These are phyloP conservation scores for silkworm (Bombyx mori) DNA, from an alignment of 1,140 invertebrate species.

Conservation along the genomic window DNA sequence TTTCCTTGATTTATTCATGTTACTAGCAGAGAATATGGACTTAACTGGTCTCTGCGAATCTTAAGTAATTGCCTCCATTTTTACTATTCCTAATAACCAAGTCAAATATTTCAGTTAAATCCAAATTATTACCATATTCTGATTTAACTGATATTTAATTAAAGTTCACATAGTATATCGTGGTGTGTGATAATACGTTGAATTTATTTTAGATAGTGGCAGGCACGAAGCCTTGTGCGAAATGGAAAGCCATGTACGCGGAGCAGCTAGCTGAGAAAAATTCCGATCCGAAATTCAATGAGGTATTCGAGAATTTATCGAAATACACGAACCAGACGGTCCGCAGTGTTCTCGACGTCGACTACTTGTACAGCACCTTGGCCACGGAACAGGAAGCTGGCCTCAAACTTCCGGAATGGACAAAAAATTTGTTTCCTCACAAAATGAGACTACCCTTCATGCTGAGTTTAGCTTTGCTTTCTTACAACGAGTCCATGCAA, in stretches of 20 bases:
- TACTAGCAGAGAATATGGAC: too few species aligned
- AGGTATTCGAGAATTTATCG: slow-evolving; percentile 77
- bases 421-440: slow-evolving; percentile 77
- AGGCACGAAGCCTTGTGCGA: slow-evolving; percentile 75
- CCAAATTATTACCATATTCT: too few species aligned
- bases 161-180: too few species aligned
- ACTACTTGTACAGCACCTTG: slow-evolving; percentile 82
- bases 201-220: slow-evolving; percentile 71
- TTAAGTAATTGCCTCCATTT: too few species aligned
- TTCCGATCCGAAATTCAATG: slow-evolving; percentile 69
- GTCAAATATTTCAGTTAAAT: too few species aligned
- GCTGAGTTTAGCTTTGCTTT: slow-evolving; percentile 78
- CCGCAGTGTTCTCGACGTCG: slow-evolving; percentile 76
- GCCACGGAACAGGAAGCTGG: slow-evolving; percentile 79
- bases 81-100: too few species aligned
- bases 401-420: slow-evolving; percentile 80
- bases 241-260: slow-evolving; percentile 69
- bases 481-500: slow-evolving; percentile 79
- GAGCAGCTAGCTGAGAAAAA: slow-evolving; percentile 71
- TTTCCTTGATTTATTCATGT: too few species aligned
- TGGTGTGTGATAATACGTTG: neutral
- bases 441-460: slow-evolving; percentile 78
- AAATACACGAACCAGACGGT: slow-evolving; percentile 78
- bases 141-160: too few species aligned
- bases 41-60: too few species aligned